Percentiles rank a stretch among this genome's conserved stretches.
Evolutionary conservation across 2,888 invertebrate genomes (phyloP).

Genomic region (Harpalus rubripes): DNA sequence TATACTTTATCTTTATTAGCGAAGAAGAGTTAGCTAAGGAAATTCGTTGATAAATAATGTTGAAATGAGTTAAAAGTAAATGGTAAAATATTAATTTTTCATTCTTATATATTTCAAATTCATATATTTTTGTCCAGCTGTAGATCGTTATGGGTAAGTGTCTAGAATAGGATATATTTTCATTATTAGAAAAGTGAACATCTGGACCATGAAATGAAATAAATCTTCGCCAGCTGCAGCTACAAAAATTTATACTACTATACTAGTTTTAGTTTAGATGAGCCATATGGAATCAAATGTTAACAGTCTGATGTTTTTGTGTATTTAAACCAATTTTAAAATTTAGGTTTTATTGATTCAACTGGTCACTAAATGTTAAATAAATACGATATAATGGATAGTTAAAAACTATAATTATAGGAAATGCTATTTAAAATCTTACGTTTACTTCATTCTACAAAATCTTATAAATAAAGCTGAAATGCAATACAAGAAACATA

Average conservation of each 20-base stretch:
- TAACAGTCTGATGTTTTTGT: conserved; percentile 22
- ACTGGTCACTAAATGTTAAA: conserved; percentile 9
- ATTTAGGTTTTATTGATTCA: conserved; percentile 25
- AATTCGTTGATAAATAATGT: too few relatives aligned
- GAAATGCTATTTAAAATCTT: conserved; percentile 1
- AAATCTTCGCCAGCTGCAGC: conserved; percentile 42
- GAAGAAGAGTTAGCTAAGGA: too few relatives aligned
- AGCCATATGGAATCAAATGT: conserved; percentile 41
- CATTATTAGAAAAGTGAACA: conserved; percentile 11
- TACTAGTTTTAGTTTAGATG: conserved; percentile 18
- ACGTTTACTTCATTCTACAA: not conserved
- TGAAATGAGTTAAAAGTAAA: too few relatives aligned
- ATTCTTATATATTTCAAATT: not conserved
- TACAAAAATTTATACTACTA: conserved; percentile 22
- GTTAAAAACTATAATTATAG: not conserved
- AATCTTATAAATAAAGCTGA: not conserved
- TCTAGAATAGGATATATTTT: not conserved
- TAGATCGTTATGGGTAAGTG: not conserved
- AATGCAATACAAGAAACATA: not conserved
- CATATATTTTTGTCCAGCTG: not conserved
- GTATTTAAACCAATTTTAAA: conserved; percentile 20
- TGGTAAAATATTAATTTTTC: too few relatives aligned
- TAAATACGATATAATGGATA: conserved; percentile 12
- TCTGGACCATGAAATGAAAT: conserved; percentile 11
- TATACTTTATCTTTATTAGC: too few relatives aligned